Evolutionary conservation across 2,797 vertebrate genomes (phyloP).

Genomic region (Trichosurus vulpecula): DNA sequence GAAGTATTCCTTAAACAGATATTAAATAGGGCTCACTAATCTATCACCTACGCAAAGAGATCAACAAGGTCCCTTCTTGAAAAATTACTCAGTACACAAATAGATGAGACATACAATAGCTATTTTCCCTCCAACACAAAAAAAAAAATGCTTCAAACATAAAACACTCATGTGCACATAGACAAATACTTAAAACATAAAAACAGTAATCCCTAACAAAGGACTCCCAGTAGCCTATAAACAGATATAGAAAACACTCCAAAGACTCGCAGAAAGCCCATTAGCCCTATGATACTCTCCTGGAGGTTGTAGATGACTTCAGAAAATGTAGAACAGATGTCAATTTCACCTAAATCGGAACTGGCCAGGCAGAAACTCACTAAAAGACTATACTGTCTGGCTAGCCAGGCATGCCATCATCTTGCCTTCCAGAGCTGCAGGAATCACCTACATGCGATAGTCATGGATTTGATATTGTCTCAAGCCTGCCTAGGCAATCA

Average conservation of each 20-base stretch:
- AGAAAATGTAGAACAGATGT: not conserved
- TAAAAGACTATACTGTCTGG: not conserved
- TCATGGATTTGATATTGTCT: not conserved
- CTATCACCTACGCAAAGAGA: not conserved
- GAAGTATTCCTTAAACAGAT: not conserved
- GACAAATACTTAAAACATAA: not conserved
- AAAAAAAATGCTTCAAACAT: not conserved
- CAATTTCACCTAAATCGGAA: not conserved
- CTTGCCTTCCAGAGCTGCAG: not conserved
- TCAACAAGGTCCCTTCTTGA: not conserved
- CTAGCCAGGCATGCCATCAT: not conserved
- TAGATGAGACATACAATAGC: not conserved
- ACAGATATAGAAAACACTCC: not conserved
- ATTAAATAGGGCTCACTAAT: not conserved
- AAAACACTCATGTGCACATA: not conserved
- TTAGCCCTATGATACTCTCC: not conserved
- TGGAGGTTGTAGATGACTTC: not conserved
- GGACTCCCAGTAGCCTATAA: not conserved
- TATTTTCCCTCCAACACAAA: not conserved
- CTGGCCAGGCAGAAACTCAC: not conserved
- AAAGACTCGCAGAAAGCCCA: not conserved
- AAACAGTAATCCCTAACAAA: not conserved
- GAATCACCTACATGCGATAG: not conserved
- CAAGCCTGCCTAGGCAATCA: not conserved
- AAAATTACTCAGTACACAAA: not conserved